These are phyloP conservation scores for Arbacia lixula DNA, from an alignment of 53 echinoderm and acorn worm species.

Conservation along the genomic window DNA sequence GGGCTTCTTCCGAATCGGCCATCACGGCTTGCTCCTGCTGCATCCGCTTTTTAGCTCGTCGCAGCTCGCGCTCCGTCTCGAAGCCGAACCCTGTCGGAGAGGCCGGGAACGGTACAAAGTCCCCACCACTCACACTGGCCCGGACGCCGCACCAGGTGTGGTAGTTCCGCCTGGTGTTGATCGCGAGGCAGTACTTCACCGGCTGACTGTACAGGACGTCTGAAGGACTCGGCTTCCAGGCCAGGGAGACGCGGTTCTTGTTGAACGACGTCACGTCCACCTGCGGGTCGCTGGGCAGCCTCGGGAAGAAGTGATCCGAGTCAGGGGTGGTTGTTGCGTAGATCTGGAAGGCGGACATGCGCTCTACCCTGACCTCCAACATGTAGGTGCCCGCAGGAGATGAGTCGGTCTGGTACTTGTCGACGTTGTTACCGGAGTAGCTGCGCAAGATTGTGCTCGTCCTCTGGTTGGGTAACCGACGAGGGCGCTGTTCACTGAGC, in stretches of 20 bases:
- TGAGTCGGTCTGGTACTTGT: slow-evolving; percentile 75
- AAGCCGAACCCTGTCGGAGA: slow-evolving; percentile 72
- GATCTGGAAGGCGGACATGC: slow-evolving; percentile 68
- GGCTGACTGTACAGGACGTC: slow-evolving; percentile 76
- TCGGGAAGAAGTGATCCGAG: slow-evolving; percentile 91
- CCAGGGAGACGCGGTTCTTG: slow-evolving; percentile 82
- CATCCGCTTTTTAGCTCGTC: slow-evolving; percentile 46
- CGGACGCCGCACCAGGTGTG: slow-evolving; percentile 93
- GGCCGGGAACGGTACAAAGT: slow-evolving; percentile 30
- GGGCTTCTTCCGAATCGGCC: slow-evolving; percentile 36
- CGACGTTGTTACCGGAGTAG: slow-evolving; percentile 80
- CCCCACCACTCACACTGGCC: slow-evolving; percentile 64
- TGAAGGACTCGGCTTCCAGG: slow-evolving; percentile 94
- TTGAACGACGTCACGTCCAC: slow-evolving; percentile 86
- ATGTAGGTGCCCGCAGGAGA: slow-evolving; percentile 94
- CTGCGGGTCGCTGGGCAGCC: slow-evolving; percentile 84
- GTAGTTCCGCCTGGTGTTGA: slow-evolving; percentile 83
- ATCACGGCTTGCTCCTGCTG: slow-evolving; percentile 25
- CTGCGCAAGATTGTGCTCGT: slow-evolving; percentile 73
- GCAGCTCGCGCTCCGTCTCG: slow-evolving; percentile 58
- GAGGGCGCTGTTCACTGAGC: slow-evolving; percentile 85
- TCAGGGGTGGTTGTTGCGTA: slow-evolving; percentile 93
- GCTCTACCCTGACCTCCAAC: slow-evolving; percentile 72
- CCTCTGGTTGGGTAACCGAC: slow-evolving; percentile 69
- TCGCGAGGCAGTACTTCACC: slow-evolving; percentile 85